Percentiles rank a stretch among this genome's conserved stretches.
Evolutionary conservation across 2,113 vertebrate species (phyloP).

Genomic region (Barbus barbus): DNA sequence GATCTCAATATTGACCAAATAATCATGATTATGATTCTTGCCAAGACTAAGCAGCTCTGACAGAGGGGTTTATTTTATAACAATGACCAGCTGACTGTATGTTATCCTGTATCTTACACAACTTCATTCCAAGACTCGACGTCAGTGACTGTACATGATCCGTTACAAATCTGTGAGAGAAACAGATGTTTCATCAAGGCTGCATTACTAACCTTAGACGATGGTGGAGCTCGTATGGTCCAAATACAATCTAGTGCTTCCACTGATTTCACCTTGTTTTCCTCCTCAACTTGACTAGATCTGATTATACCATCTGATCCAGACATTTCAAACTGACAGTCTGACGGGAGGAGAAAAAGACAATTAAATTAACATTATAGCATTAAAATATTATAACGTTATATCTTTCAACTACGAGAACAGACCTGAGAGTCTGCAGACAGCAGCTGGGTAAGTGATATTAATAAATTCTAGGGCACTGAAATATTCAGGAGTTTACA

Average conservation of each 20-base stretch:
- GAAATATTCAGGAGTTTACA: conserved; percentile 27
- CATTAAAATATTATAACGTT: neutral
- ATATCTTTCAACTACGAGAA: neutral
- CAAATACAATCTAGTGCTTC: conserved; percentile 96
- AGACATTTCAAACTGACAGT: conserved; percentile 92
- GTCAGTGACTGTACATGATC: neutral
- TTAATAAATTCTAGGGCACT: conserved; percentile 18
- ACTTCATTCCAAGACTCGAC: neutral
- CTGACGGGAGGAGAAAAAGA: conserved; percentile 61
- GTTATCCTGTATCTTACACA: neutral
- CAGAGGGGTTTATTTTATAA: neutral
- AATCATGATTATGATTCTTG: neutral
- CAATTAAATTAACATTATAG: neutral
- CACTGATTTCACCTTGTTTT: conserved; percentile 86
- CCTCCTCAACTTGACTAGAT: conserved; percentile 94
- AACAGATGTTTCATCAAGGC: neutral
- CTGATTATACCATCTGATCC: conserved; percentile 89
- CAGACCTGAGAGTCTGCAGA: neutral
- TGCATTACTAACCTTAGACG: conserved; percentile 79
- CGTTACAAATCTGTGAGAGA: neutral
- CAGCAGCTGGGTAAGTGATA: neutral
- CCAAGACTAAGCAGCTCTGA: neutral
- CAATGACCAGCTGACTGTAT: neutral
- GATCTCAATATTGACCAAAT: neutral
- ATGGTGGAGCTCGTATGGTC: conserved; percentile 90